Evolutionary conservation across 2,797 vertebrate species (phyloP).

Genomic region (Nannoperca obscura): DNA sequence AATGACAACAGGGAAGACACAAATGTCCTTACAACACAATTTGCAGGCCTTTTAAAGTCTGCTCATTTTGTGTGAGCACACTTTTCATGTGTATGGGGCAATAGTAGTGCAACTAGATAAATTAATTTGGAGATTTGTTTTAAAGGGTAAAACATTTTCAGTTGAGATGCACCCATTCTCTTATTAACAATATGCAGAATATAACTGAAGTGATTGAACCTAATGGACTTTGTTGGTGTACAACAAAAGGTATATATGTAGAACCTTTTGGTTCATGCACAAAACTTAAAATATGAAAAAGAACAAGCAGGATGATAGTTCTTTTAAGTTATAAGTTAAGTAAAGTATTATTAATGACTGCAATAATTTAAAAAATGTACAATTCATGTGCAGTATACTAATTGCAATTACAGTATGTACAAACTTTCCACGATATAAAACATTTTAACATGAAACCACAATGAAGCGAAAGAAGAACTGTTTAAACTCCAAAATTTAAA

Average conservation of each 20-base stretch:
- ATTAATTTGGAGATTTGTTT: slow-evolving; percentile 24
- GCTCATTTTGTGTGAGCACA: slow-evolving; percentile 39
- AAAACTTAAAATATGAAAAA: slow-evolving; percentile 45
- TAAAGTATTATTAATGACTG: slow-evolving; percentile 52
- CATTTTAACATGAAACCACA: slow-evolving; percentile 68
- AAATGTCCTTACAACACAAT: slow-evolving; percentile 67
- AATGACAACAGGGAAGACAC: slow-evolving; percentile 73
- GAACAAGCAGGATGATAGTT: slow-evolving; percentile 13
- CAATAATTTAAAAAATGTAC: slow-evolving; percentile 68
- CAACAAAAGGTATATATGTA: slow-evolving; percentile 19
- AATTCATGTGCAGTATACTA: slow-evolving; percentile 63
- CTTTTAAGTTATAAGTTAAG: slow-evolving; percentile 34
- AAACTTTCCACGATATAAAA: slow-evolving; percentile 78
- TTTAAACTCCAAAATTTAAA: slow-evolving; percentile 50
- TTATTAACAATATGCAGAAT: slow-evolving; percentile 38
- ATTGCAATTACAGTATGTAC: slow-evolving; percentile 77
- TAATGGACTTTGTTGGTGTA: slow-evolving; percentile 18
- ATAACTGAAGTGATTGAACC: slow-evolving; percentile 28
- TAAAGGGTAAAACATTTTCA: slow-evolving; percentile 56
- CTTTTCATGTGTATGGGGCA: slow-evolving; percentile 36
- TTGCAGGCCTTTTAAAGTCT: slow-evolving; percentile 57
- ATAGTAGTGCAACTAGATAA: slow-evolving; percentile 48
- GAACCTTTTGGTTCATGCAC: slow-evolving; percentile 52
- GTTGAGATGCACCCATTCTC: slow-evolving; percentile 54
- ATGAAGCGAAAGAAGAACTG: slow-evolving; percentile 49